A percentile compares a stretch with the other conserved stretches of the same genome.
These are phyloP conservation scores for Anarhynchus alexandrinus DNA, from an alignment of 2,113 vertebrate genomes.

Conservation along the genomic window DNA sequence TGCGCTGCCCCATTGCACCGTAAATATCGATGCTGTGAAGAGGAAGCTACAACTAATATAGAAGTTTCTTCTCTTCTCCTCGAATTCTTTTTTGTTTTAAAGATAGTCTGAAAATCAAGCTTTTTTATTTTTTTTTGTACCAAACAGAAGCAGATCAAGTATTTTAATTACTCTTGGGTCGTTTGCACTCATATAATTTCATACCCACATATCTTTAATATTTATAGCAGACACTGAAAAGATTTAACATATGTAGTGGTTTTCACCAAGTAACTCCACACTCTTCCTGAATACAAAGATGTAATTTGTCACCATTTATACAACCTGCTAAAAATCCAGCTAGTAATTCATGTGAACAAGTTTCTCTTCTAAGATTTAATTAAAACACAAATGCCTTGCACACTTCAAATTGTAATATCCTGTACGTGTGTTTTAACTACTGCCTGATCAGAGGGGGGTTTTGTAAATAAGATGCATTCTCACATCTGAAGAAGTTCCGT, in stretches of 20 bases:
- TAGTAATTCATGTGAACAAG: slow-evolving; percentile 73
- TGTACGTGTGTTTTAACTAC: slow-evolving; percentile 21
- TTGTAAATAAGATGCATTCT: slow-evolving; percentile 33
- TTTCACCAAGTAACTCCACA: slow-evolving; percentile 71
- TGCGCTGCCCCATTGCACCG: not conserved
- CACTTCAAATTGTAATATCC: slow-evolving; percentile 56
- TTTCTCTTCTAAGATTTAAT: slow-evolving; percentile 72
- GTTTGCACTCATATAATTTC: slow-evolving; percentile 67
- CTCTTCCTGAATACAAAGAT: slow-evolving; percentile 75
- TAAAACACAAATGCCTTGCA: slow-evolving; percentile 67
- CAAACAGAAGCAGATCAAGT: slow-evolving; percentile 64
- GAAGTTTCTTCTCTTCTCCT: not conserved
- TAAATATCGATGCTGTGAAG: not conserved
- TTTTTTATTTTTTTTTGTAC: not conserved
- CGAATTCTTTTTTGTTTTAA: not conserved
- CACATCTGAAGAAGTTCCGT: slow-evolving; percentile 5
- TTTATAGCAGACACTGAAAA: slow-evolving; percentile 73
- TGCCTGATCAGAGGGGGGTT: slow-evolving; percentile 24
- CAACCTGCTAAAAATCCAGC: slow-evolving; percentile 70
- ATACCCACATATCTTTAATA: slow-evolving; percentile 73
- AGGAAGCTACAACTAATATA: not conserved
- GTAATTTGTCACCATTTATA: slow-evolving; percentile 72
- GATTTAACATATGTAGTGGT: slow-evolving; percentile 75
- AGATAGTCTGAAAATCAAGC: not conserved
- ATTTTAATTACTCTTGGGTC: slow-evolving; percentile 69